Evolutionary conservation across 2,113 vertebrate genomes (phyloP), one percentile per base, ranked within the genome.

Genomic region (Hippopotamus amphibius): DNA sequence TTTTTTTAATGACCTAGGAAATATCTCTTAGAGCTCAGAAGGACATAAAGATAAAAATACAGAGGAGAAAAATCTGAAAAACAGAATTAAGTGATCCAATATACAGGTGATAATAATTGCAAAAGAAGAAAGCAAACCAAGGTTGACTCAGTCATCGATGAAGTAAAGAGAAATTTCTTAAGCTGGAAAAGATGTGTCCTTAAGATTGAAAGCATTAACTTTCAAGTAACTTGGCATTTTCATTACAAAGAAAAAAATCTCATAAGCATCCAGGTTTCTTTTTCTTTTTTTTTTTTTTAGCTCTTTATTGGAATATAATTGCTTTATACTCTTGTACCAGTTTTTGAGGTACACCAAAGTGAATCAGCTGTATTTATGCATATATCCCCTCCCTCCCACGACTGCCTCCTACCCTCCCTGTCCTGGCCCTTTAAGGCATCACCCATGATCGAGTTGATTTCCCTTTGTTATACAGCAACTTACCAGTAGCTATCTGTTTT

Each of bases 221-320:
- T 87, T 71, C 61, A 59, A 5, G 48, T 82, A 66, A 77, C 41
- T 90, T 41, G 74, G 84, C 33, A 68, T 92, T 55, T 92, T 84
- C 33, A 48, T 95, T 80, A 61, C 30, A 96, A 88, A 72, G 76
- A 53, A 71, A 86, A 92, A 96, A 30, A 28, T 33, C 68, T 92
- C 37, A 69, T 13, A 82, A 53, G 26, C 43, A 53, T 61, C 12
- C 55, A 84, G 59, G 37, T 37, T 37, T 37, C 37, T 37, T 37
- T 37, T 37, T 37, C 37, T 37, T 37, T 37, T 37, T 37, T 37
- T 37, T 37, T 37, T 37, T 37, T 37, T 37, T 37, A 37, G 37
- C 37, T 37, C 37, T 37, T 37, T 37, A 37, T 37, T 37, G 37
- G 37, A 37, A 37, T 37, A 37, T 37, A 37, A 37, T 37, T 37